These are phyloP conservation scores for Nomada flava DNA, from an alignment of 2,888 invertebrate species.

Conservation along the genomic window DNA sequence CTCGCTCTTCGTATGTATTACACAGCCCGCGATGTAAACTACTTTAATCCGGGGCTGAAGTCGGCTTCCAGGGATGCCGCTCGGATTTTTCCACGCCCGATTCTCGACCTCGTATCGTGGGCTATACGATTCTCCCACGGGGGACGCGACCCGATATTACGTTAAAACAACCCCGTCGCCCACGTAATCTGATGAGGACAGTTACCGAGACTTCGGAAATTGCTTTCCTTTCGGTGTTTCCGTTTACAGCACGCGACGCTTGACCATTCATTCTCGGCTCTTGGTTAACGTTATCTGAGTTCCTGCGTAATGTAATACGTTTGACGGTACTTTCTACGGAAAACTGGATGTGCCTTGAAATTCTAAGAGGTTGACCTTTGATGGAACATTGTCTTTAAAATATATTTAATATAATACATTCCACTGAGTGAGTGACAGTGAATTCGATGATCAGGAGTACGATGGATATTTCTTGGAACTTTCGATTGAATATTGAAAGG, in stretches of 20 bases:
- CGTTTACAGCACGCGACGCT: background rate
- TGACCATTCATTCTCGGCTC: background rate
- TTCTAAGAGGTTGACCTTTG: background rate
- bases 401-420: background rate
- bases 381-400: background rate
- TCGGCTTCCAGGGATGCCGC: constrained; percentile 23
- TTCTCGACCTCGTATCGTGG: constrained; percentile 34
- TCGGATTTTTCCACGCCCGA: constrained; percentile 55
- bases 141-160: constrained; percentile 36
- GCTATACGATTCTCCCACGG: constrained; percentile 9
- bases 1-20: constrained; percentile 66
- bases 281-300: background rate
- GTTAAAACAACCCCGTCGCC: constrained; percentile 53
- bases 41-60: constrained; percentile 59
- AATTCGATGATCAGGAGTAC: background rate
- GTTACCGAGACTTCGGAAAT: constrained; percentile 39
- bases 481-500: background rate
- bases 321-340: too few relatives aligned
- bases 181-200: constrained; percentile 43
- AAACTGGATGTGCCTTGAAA: background rate
- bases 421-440: background rate
- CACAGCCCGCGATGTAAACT: constrained; percentile 65
- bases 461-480: background rate
- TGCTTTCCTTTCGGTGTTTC: constrained; percentile 37
- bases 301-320: too few relatives aligned